A percentile compares a stretch with the other conserved stretches of the same genome.
Evolutionary conservation across 2,797 vertebrate genomes (phyloP).

Genomic region (Scleropages formosus): DNA sequence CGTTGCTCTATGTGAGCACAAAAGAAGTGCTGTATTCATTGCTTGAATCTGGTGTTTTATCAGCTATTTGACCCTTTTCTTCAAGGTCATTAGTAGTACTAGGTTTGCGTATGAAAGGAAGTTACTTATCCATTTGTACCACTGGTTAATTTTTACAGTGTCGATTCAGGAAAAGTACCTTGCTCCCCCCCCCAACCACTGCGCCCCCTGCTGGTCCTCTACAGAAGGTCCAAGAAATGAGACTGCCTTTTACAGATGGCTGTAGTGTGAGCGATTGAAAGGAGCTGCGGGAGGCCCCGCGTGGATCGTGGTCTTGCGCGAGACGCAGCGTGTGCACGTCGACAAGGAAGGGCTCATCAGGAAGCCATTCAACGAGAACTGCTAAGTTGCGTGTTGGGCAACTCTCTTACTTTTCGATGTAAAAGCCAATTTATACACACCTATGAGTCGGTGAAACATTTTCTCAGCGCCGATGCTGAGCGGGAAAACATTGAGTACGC

Average conservation of each 20-base stretch:
- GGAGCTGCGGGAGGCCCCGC: neutral
- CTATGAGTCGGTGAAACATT: slow-evolving; percentile 14
- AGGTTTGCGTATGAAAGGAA: too few relatives aligned
- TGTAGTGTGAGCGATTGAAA: neutral
- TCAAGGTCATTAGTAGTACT: too few relatives aligned
- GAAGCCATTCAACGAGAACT: neutral
- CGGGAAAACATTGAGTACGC: slow-evolving; percentile 14
- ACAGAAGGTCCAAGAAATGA: neutral
- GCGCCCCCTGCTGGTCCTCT: too few relatives aligned
- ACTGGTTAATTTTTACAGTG: too few relatives aligned
- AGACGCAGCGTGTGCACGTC: neutral
- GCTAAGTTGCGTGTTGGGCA: slow-evolving; percentile 13
- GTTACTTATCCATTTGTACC: too few relatives aligned
- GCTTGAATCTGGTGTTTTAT: too few relatives aligned
- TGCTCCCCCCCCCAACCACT: too few relatives aligned
- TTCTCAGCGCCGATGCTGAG: slow-evolving; percentile 2
- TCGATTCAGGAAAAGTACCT: too few relatives aligned
- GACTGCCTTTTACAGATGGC: slow-evolving; percentile 9
- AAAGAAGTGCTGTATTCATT: too few relatives aligned
- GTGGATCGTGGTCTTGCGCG: neutral
- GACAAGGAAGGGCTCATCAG: slow-evolving; percentile 16
- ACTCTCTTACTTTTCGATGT: neutral
- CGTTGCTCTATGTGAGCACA: too few relatives aligned
- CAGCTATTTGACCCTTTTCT: too few relatives aligned
- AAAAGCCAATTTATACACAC: slow-evolving; percentile 6